Evolutionary conservation across 2,113 vertebrate genomes (phyloP).

Genomic region (Amblyornis subalaris): DNA sequence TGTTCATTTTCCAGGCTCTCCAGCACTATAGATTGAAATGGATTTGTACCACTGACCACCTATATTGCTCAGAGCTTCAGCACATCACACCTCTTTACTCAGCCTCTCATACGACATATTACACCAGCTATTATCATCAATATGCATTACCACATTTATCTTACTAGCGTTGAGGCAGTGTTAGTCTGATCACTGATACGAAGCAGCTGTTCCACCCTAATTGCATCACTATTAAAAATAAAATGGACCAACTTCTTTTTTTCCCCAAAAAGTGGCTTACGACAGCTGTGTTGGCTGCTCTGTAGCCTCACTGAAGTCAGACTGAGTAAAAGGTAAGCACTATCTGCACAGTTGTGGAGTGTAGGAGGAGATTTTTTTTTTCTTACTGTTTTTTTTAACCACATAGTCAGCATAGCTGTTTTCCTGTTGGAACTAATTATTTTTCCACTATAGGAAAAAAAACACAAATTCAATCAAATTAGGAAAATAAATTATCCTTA

Average conservation of each 20-base stretch:
- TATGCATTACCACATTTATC: background rate
- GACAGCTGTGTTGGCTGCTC: background rate
- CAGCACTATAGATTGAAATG: background rate
- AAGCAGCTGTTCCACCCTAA: background rate
- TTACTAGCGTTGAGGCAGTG: background rate
- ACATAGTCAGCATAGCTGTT: background rate
- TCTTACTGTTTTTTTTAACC: background rate
- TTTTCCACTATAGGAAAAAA: background rate
- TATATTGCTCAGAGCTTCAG: background rate
- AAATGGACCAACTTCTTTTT: background rate
- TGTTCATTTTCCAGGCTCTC: background rate
- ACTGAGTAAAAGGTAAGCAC: background rate
- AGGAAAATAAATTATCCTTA: conserved; percentile 2
- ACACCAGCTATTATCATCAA: background rate
- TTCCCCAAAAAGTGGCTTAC: background rate
- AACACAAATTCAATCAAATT: background rate
- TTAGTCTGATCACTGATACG: background rate
- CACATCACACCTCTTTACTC: background rate
- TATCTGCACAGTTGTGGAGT: background rate
- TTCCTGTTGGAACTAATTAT: background rate
- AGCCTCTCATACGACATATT: background rate
- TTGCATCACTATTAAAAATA: background rate
- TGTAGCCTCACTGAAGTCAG: background rate
- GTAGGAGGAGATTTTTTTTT: background rate
- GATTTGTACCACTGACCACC: background rate